Evolutionary conservation across 2,113 vertebrate species (phyloP).

Genomic region (Lates calcarifer): DNA sequence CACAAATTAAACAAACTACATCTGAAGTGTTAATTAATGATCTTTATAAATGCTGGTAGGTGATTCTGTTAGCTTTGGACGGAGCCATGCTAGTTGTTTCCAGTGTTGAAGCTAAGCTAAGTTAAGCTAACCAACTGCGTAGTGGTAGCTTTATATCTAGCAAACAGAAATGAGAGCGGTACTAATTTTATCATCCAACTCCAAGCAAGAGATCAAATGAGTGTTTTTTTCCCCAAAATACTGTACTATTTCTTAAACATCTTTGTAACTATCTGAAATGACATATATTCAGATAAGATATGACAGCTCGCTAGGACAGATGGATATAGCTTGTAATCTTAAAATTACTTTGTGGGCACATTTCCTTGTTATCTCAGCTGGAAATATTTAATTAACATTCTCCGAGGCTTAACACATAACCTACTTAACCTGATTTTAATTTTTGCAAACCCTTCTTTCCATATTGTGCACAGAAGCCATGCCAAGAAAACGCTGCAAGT

Average conservation of each 20-base stretch:
- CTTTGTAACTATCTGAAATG: neutral
- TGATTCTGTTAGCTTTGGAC: neutral
- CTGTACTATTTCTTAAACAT: neutral
- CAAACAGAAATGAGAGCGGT: neutral
- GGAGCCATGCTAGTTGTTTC: too few species aligned
- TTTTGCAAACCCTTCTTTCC: neutral
- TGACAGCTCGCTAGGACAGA: neutral
- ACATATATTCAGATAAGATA: neutral
- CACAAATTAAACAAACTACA: neutral
- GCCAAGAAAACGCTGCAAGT: conserved; percentile 28
- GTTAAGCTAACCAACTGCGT: neutral
- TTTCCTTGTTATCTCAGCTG: conserved; percentile 19
- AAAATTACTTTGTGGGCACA: neutral
- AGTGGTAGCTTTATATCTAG: neutral
- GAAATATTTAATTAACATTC: conserved; percentile 36
- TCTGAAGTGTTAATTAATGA: neutral
- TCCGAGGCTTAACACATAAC: conserved; percentile 32
- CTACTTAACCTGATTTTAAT: conserved; percentile 44
- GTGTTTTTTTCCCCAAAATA: too few species aligned
- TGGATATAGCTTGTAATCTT: neutral
- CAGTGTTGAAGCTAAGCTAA: too few species aligned
- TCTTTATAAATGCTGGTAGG: neutral
- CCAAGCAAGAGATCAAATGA: neutral
- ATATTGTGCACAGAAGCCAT: neutral
- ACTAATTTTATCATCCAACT: neutral